Base-by-base conservation (phyloP, 2,797 vertebrate species). In the Protosalanx chinensis region DNA sequence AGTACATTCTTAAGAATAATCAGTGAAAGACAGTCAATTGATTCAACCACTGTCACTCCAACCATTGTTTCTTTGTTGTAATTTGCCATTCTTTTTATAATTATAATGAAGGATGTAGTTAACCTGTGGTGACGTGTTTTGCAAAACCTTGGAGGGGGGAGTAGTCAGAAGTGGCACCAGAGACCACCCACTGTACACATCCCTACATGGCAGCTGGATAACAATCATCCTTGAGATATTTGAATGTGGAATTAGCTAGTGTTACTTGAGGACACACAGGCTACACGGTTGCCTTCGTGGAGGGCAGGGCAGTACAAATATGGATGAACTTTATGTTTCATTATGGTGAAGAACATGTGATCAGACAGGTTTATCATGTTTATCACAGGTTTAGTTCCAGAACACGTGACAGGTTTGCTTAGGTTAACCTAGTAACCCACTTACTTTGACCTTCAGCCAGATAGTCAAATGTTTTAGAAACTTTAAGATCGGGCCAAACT, bases 201-300 rank as follows among this genome's bases (percentile, higher is more conserved):
- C 29, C 30, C 61, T 5, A 63, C 3, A 46, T 16, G 29, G 30
- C 29, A 33, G 30, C 61, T 63, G 61, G 35, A 63, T 33, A 33
- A 63, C 61, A 37, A 33, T 15, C 30, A 12, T 10, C 13, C 12
- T 15, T 33, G 61, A 16, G 32, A 30, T 35, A n/a, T 63, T 63
- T 63, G 32, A 63, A 63, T 63, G 32, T 63, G 32, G 61, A 63
- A 16, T 30, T 35, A 29, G 61, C 61, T 35, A 30, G 59, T 2
- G 16, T 29, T 61, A 61, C 51, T 56, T 56, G 51, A 16, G 18
- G 4, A 56, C 2, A n/a, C 51, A 16, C 51, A 27, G 23, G 23
- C 51, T n/a, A 56, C 51, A n/a, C 16, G 18, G 18, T 56, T 56
- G 4, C 51, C 51, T 56, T n/a, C 51, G 6, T 16, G n/a, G 18